A percentile compares a stretch with the other conserved stretches of the same genome.
phyloP scores from a whole-genome alignment of 1,140 invertebrate genomes.

The Drosophila suzukii region DNA sequence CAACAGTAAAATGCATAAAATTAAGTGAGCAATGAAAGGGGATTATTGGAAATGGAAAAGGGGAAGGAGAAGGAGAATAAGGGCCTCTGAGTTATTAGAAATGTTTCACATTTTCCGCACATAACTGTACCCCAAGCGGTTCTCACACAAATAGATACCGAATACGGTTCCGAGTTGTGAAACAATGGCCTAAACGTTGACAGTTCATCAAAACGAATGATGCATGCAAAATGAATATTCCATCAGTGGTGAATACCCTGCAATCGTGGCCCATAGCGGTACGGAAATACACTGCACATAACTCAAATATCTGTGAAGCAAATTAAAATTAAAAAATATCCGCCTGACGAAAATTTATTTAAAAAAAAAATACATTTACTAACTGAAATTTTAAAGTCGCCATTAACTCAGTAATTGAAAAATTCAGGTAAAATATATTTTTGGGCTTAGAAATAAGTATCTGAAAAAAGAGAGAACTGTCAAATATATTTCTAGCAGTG shows the following conservation, averaged over 20 bases:
- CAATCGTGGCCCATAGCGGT: constrained; percentile 1
- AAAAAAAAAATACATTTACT: no score
- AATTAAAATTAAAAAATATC: no score
- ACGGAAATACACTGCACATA: not conserved
- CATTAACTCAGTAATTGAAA: no score
- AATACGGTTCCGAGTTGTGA: not conserved
- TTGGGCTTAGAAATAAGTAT: no score
- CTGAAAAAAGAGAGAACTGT: not conserved
- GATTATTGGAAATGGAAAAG: not conserved
- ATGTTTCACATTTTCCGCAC: constrained; percentile 56
- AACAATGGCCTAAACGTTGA: constrained; percentile 74
- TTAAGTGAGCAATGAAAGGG: constrained; percentile 63
- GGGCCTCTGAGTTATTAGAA: constrained; percentile 58
- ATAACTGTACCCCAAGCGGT: constrained; percentile 64
- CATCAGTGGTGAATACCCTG: constrained; percentile 4
- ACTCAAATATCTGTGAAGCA: no score
- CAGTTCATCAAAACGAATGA: constrained; percentile 82
- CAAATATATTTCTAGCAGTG: not conserved
- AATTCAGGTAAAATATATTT: no score
- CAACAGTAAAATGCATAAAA: constrained; percentile 79
- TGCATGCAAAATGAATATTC: constrained; percentile 72
- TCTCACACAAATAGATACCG: constrained; percentile 11
- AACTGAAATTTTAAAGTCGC: no score
- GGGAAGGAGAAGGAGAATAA: not conserved
- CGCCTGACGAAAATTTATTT: no score